A percentile compares a stretch with the other conserved stretches of the same genome.
These are phyloP conservation scores for Heteropelma amictum DNA, from an alignment of 2,888 invertebrate species.

Conservation along the genomic window DNA sequence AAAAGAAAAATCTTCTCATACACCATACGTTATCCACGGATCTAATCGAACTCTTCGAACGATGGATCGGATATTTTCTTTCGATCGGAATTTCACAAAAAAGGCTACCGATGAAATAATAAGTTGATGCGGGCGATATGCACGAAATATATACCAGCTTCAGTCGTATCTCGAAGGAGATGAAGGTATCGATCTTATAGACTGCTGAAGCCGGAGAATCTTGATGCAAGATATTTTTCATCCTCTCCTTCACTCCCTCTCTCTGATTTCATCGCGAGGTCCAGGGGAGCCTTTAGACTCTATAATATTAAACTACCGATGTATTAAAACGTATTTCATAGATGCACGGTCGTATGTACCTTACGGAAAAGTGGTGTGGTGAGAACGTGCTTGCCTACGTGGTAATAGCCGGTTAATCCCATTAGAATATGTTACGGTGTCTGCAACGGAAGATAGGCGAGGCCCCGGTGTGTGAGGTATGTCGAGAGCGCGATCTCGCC, in stretches of 20 bases:
- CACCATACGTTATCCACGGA: background rate
- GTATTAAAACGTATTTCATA: background rate
- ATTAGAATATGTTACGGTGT: slow-evolving; percentile 70
- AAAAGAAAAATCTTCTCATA: background rate
- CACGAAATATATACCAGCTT: background rate
- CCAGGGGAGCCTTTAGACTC: slow-evolving; percentile 24
- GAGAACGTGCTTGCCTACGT: slow-evolving; percentile 62
- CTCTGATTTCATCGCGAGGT: slow-evolving; percentile 40
- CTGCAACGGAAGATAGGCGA: slow-evolving; percentile 58
- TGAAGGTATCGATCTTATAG: slow-evolving; percentile 34
- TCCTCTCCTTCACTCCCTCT: slow-evolving; percentile 44
- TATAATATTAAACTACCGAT: background rate
- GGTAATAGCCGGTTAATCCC: slow-evolving; percentile 71
- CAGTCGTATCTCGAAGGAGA: slow-evolving; percentile 2
- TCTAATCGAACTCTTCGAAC: slow-evolving; percentile 18
- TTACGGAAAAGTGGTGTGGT: slow-evolving; percentile 43
- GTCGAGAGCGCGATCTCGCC: slow-evolving; percentile 32
- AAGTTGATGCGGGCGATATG: background rate
- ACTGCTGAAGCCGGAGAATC: slow-evolving; percentile 59
- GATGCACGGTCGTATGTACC: background rate
- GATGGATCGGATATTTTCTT: slow-evolving; percentile 4
- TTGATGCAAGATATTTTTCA: slow-evolving; percentile 4
- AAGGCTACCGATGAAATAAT: slow-evolving; percentile 28
- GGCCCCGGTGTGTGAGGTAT: slow-evolving; percentile 50
- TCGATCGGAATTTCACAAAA: slow-evolving; percentile 5